These are phyloP conservation scores for Etia nguti DNA, from an alignment of 2,113 vertebrate genomes.

Conservation along the genomic window DNA sequence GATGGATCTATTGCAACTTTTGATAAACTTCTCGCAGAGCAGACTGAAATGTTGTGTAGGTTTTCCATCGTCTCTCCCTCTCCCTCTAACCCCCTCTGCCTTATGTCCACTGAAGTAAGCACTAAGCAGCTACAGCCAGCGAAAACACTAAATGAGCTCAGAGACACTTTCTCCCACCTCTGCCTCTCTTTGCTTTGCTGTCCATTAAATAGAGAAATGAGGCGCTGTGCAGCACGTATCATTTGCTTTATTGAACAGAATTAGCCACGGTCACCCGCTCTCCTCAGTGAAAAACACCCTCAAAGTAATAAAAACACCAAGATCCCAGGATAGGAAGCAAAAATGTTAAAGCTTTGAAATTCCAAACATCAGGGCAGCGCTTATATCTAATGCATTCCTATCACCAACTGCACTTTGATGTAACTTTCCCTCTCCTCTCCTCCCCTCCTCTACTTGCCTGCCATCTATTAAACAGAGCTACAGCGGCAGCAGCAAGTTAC, in stretches of 20 bases:
- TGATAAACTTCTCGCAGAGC: background rate
- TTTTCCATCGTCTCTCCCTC: background rate
- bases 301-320: conserved; percentile 29
- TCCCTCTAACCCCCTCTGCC: background rate
- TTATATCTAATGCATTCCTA: conserved; percentile 47
- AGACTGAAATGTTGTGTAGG: background rate
- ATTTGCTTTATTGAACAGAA: conserved; percentile 40
- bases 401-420: conserved; percentile 51
- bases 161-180: conserved; percentile 9
- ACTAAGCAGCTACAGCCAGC: background rate
- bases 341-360: conserved; percentile 39
- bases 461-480: conserved; percentile 28
- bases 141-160: conserved; percentile 31
- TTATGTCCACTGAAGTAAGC: conserved; percentile 2
- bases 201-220: conserved; percentile 17
- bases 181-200: background rate
- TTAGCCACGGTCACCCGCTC: background rate
- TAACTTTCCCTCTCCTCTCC: conserved; percentile 18
- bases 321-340: conserved; percentile 14
- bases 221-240: background rate
- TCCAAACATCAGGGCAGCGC: conserved; percentile 27
- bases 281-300: conserved; percentile 3
- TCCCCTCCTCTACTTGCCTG: background rate
- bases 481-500: conserved; percentile 6
- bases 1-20: background rate